Conservation (phyloP, 2,888 invertebrate species). For the Hypercompe scribonia region DNA sequence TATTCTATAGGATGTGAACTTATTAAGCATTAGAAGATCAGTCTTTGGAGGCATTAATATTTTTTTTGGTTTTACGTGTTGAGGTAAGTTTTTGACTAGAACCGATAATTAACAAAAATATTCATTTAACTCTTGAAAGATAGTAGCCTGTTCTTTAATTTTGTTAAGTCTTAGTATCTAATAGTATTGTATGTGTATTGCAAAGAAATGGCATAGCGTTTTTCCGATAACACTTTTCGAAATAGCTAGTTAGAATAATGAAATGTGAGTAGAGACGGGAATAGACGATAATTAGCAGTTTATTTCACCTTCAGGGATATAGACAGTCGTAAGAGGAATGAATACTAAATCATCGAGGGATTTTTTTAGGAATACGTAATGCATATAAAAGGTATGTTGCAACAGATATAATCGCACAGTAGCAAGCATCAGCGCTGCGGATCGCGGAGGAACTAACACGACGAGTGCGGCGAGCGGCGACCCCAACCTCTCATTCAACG, state of each 20-base stretch:
- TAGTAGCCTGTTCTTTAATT: neutral
- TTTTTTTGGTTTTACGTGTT: neutral
- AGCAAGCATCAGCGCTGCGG: too few species aligned
- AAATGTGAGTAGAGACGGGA: constrained; percentile 40
- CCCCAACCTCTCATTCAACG: too few species aligned
- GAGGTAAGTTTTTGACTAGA: neutral
- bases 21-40: neutral
- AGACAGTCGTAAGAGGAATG: constrained; percentile 15
- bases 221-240: constrained; percentile 34
- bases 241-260: constrained; percentile 49
- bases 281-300: constrained; percentile 46
- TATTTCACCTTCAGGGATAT: constrained; percentile 21
- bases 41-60: neutral
- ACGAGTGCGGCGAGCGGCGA: too few species aligned
- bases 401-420: too few species aligned
- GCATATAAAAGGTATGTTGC: too few species aligned
- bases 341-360: constrained; percentile 20
- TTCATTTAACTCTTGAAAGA: neutral
- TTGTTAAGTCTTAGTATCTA: neutral
- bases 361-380: constrained; percentile 2
- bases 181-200: neutral
- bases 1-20: neutral
- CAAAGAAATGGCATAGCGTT: constrained; percentile 26
- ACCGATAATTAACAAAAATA: neutral
- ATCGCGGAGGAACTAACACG: too few species aligned